A percentile compares a stretch with the other conserved stretches of the same genome.
phyloP scores from a whole-genome alignment of 1,140 invertebrate species.

The Linepithema humile region DNA sequence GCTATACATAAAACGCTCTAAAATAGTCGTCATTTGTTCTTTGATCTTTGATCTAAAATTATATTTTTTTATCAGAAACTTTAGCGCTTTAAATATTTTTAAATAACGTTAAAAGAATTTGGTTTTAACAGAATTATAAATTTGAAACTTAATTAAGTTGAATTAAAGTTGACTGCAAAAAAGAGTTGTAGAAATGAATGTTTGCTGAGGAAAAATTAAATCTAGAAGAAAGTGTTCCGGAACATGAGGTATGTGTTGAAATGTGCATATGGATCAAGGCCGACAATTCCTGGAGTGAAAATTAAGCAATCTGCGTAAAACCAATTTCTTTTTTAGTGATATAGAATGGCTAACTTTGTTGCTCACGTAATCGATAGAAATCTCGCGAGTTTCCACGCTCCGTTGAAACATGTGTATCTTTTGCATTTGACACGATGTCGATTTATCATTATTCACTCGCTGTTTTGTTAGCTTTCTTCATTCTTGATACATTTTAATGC shows the following conservation, averaged over 20 bases:
- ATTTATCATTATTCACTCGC: slow-evolving; percentile 24
- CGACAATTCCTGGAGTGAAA: background rate
- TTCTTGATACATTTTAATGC: background rate
- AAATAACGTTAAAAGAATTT: too few species aligned
- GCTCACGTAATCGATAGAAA: slow-evolving; percentile 54
- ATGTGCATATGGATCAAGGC: background rate
- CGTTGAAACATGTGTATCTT: slow-evolving; percentile 7
- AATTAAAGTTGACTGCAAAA: background rate
- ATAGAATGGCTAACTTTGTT: background rate
- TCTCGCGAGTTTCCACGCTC: background rate
- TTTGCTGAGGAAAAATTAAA: background rate
- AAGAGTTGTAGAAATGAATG: background rate
- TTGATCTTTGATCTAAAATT: background rate
- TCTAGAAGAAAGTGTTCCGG: background rate
- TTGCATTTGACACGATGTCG: slow-evolving; percentile 2
- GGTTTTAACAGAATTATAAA: too few species aligned
- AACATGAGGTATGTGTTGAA: background rate
- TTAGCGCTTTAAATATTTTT: too few species aligned
- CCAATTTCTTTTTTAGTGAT: background rate
- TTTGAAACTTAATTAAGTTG: too few species aligned
- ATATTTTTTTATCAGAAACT: background rate
- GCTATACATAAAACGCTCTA: background rate
- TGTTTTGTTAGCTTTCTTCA: slow-evolving; percentile 21
- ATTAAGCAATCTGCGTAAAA: slow-evolving; percentile 52
- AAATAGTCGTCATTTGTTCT: background rate